These are phyloP conservation scores for Crenuchus spilurus DNA, from an alignment of 2,797 vertebrate genomes.

Conservation along the genomic window DNA sequence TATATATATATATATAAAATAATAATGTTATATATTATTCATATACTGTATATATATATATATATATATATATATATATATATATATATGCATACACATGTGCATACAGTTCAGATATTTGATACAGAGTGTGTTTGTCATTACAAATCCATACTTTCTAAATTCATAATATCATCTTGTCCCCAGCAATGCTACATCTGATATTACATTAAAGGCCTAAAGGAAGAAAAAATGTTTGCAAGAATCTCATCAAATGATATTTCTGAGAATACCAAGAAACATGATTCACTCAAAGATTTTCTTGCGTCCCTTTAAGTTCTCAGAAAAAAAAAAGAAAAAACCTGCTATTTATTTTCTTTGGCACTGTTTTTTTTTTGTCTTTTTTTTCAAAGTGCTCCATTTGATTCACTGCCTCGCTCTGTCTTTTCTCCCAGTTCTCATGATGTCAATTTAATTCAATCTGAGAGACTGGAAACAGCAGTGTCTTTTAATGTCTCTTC, in stretches of 20 bases:
- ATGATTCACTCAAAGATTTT: slow-evolving; percentile 75
- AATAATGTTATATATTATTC: too few species aligned
- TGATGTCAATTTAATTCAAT: slow-evolving; percentile 80
- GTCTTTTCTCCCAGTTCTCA: slow-evolving; percentile 68
- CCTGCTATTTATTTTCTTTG: slow-evolving; percentile 89
- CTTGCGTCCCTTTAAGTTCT: slow-evolving; percentile 70
- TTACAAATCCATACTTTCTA: slow-evolving; percentile 78
- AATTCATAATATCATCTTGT: slow-evolving; percentile 81
- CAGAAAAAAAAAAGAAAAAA: slow-evolving; percentile 70
- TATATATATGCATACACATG: neutral
- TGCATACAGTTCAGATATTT: slow-evolving; percentile 70
- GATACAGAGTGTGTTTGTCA: slow-evolving; percentile 67
- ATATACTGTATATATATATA: neutral
- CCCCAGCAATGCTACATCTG: slow-evolving; percentile 79
- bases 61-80: neutral
- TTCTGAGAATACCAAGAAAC: slow-evolving; percentile 79
- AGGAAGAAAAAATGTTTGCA: slow-evolving; percentile 75
- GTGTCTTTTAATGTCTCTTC: slow-evolving; percentile 75
- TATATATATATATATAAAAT: neutral
- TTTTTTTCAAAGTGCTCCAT: slow-evolving; percentile 87
- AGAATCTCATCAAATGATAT: slow-evolving; percentile 79
- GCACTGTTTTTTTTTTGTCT: slow-evolving; percentile 64
- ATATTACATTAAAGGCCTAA: slow-evolving; percentile 81
- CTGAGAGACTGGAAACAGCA: slow-evolving; percentile 70
- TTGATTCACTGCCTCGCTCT: slow-evolving; percentile 78